phyloP scores from a whole-genome alignment of 2,113 vertebrate genomes.

The Piprites chloris region DNA sequence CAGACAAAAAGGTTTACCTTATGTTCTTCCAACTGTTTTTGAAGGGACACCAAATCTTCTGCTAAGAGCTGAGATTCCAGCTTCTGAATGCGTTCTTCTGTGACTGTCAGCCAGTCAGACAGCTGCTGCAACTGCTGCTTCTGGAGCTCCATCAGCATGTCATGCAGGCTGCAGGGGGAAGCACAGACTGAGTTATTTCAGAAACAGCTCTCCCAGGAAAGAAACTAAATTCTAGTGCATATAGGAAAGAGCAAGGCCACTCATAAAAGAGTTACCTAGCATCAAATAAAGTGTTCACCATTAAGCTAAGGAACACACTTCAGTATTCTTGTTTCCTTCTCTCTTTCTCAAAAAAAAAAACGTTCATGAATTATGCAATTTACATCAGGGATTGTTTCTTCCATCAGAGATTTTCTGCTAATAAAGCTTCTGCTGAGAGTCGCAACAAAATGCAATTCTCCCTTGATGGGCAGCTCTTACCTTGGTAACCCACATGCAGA shows the following conservation, averaged over 20 bases:
- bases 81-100: constrained; percentile 89
- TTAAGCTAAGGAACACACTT: background rate
- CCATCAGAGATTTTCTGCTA: background rate
- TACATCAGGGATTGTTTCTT: background rate
- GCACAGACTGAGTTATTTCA: background rate
- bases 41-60: constrained; percentile 79
- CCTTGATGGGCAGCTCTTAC: background rate
- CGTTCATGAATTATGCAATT: background rate
- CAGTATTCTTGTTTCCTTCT: background rate
- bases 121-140: constrained; percentile 93
- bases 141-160: constrained; percentile 94
- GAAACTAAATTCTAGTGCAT: background rate
- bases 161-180: constrained; percentile 83
- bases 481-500: background rate
- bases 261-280: background rate
- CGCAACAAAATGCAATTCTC: background rate
- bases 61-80: constrained; percentile 80
- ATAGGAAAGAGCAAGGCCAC: background rate
- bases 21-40: constrained; percentile 87
- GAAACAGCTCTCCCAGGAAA: background rate
- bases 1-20: constrained; percentile 72
- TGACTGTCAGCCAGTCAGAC: constrained; percentile 88
- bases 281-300: background rate
- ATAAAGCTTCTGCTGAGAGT: background rate
- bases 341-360: background rate